A percentile compares a stretch with the other conserved stretches of the same genome.
Conservation (phyloP, 2,888 invertebrate species). For the Amblyteles armatorius region DNA sequence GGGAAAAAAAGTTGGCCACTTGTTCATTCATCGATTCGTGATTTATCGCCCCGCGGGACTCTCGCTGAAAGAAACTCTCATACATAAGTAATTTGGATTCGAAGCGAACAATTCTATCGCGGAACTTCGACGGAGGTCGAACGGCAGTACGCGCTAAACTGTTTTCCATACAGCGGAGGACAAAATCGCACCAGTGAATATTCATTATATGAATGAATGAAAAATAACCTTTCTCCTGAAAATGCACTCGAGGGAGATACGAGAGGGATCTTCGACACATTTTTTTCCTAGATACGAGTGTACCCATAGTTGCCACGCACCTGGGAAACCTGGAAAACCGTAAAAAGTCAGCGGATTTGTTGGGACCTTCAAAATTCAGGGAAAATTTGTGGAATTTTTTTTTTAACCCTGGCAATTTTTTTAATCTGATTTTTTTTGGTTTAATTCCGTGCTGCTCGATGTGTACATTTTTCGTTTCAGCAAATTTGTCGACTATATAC, state of each 20-base stretch:
- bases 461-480: too few relatives aligned
- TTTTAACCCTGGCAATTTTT: too few relatives aligned
- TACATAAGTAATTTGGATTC: neutral
- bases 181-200: neutral
- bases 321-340: too few relatives aligned
- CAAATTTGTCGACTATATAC: too few relatives aligned
- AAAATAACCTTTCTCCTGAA: neutral
- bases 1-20: neutral
- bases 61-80: slow-evolving; percentile 6
- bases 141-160: neutral
- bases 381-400: too few relatives aligned
- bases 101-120: neutral
- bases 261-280: neutral
- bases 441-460: too few relatives aligned
- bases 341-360: too few relatives aligned
- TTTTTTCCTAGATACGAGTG: neutral
- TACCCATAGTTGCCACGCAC: too few relatives aligned
- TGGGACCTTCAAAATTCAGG: too few relatives aligned
- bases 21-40: neutral
- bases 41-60: neutral
- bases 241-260: neutral
- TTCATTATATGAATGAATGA: neutral
- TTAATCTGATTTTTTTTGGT: too few relatives aligned
- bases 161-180: neutral
- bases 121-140: neutral